Conservation (phyloP, 2,888 invertebrate genomes). For the Anorthoa munda region DNA sequence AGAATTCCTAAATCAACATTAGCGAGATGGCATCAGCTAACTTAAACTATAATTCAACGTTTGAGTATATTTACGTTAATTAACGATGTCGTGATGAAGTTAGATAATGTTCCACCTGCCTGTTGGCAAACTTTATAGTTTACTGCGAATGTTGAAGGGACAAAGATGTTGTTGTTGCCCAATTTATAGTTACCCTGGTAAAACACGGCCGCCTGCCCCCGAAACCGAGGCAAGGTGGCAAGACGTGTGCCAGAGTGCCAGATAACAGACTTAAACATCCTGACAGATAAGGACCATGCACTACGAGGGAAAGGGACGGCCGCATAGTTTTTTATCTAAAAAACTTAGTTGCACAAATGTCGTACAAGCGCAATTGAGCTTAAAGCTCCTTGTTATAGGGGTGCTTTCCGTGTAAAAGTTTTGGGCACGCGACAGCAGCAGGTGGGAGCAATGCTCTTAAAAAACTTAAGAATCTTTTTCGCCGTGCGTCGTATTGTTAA, state of each 20-base stretch:
- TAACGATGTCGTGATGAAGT: conserved; percentile 82
- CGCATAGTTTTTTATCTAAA: conserved; percentile 84
- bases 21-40: conserved; percentile 72
- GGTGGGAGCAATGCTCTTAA: conserved; percentile 87
- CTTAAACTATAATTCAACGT: conserved; percentile 64
- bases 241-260: conserved; percentile 89
- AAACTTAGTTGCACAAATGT: conserved; percentile 74
- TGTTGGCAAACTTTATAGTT: conserved; percentile 81
- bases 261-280: conserved; percentile 90
- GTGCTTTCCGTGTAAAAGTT: conserved; percentile 43
- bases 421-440: conserved; percentile 89
- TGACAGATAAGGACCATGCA: conserved; percentile 83
- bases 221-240: conserved; percentile 84
- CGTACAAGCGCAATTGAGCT: conserved; percentile 52
- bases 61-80: conserved; percentile 81
- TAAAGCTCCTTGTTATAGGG: conserved; percentile 62
- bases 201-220: conserved; percentile 78
- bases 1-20: conserved; percentile 71
- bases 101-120: conserved; percentile 87
- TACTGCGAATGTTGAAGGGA: conserved; percentile 83
- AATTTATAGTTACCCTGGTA: conserved; percentile 83
- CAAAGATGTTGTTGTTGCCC: conserved; percentile 83
- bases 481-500: conserved; percentile 82
- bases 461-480: conserved; percentile 86
- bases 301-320: conserved; percentile 80